A percentile compares a stretch with the other conserved stretches of the same genome.
These are phyloP conservation scores for Sphaerophoria taeniata DNA, from an alignment of 2,888 invertebrate species.

Conservation along the genomic window DNA sequence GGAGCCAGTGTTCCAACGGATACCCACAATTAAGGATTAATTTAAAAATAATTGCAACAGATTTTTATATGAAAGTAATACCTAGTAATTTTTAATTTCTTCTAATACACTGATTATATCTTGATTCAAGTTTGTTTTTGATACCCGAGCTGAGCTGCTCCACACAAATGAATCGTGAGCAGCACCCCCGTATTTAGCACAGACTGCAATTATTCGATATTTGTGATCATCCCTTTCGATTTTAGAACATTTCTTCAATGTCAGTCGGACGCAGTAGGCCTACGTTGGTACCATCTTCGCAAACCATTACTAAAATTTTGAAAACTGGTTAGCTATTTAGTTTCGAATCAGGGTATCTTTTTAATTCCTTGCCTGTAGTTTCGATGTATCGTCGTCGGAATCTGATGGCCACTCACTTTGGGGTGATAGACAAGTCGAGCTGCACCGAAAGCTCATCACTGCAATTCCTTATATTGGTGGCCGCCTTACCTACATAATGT, in stretches of 20 bases:
- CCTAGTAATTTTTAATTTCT: neutral
- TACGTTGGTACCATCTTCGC: neutral
- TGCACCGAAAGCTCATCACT: too few species aligned
- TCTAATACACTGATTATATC: neutral
- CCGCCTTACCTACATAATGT: too few species aligned
- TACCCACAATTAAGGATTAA: constrained; percentile 1
- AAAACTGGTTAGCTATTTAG: neutral
- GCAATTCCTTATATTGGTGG: too few species aligned
- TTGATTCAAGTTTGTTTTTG: too few species aligned
- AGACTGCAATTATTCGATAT: constrained; percentile 2
- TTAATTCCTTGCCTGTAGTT: neutral
- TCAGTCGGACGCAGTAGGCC: neutral
- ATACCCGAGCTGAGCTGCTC: too few species aligned
- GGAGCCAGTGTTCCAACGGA: constrained; percentile 13
- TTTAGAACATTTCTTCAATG: constrained; percentile 9
- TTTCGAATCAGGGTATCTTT: neutral
- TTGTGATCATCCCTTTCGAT: constrained; percentile 9
- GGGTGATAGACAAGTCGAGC: too few species aligned
- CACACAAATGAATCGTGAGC: too few species aligned
- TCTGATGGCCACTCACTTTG: neutral
- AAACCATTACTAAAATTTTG: constrained; percentile 5
- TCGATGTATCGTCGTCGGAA: neutral
- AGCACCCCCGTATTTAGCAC: too few species aligned
- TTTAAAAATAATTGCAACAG: neutral
- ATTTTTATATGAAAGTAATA: neutral